Conservation (phyloP, 92 coral and sea anemone genomes). For the Porites cylindrica region DNA sequence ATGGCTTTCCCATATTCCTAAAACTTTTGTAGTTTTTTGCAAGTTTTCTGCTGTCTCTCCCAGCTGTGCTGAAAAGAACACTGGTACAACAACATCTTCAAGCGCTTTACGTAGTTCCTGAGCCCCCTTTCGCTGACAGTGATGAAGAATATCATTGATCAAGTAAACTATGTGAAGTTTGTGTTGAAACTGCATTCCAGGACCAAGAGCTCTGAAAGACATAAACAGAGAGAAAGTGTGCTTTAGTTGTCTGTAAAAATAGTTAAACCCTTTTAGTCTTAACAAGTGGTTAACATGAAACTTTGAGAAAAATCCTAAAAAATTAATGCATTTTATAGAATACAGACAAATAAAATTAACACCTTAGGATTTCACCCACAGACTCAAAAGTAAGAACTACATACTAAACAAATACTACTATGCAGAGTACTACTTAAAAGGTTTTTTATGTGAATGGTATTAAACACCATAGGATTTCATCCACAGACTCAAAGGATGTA, state of each 20-base stretch:
- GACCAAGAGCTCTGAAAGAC: constrained; percentile 76
- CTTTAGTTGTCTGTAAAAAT: not conserved
- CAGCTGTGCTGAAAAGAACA: constrained; percentile 79
- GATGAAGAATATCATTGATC: constrained; percentile 90
- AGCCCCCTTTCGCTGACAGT: constrained; percentile 84
- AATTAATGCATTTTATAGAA: too few relatives aligned
- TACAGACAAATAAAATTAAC: too few relatives aligned
- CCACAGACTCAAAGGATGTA: too few relatives aligned
- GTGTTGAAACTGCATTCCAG: constrained; percentile 91
- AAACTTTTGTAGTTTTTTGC: constrained; percentile 87
- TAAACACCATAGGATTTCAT: too few relatives aligned
- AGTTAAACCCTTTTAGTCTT: too few relatives aligned
- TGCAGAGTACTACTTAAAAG: too few relatives aligned
- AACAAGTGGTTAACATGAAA: too few relatives aligned
- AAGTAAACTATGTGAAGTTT: constrained; percentile 94
- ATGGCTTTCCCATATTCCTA: constrained; percentile 94
- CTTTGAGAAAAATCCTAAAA: too few relatives aligned
- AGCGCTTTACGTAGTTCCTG: constrained; percentile 79
- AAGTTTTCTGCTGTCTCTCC: constrained; percentile 92
- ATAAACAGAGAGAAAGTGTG: not conserved
- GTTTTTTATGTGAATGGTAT: too few relatives aligned
- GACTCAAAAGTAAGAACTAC: too few relatives aligned
- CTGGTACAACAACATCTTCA: constrained; percentile 87
- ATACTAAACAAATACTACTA: too few relatives aligned
- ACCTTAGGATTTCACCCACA: too few relatives aligned